Conservation (phyloP, 2,113 vertebrate species). For the Pelobates fuscus region DNA sequence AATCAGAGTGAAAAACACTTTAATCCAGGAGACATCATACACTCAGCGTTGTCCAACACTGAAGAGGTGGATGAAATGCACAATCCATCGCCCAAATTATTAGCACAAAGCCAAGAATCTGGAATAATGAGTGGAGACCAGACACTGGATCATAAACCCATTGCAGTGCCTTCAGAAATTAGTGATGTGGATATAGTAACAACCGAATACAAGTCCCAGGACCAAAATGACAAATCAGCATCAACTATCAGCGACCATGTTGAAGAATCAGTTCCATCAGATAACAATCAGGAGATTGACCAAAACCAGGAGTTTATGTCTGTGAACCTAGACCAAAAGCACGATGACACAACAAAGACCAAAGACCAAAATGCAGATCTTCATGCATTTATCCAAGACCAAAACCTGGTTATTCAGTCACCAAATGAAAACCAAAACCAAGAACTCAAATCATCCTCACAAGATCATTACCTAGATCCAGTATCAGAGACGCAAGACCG, state of each 20-base stretch:
- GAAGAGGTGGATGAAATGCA: too few relatives aligned
- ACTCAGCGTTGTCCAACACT: too few relatives aligned
- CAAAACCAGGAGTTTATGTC: neutral
- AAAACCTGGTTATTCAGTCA: neutral
- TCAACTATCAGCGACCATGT: too few relatives aligned
- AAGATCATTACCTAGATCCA: neutral
- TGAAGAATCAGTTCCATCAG: neutral
- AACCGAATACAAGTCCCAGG: neutral
- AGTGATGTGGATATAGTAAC: too few relatives aligned
- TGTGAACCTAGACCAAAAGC: too few relatives aligned
- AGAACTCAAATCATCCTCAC: neutral
- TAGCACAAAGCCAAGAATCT: too few relatives aligned
- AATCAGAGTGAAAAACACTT: neutral
- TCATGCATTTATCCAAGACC: too few relatives aligned
- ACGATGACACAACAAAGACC: too few relatives aligned
- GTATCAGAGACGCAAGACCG: neutral
- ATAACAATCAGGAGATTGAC: neutral
- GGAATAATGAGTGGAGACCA: too few relatives aligned
- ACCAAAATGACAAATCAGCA: neutral
- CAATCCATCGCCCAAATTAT: too few relatives aligned
- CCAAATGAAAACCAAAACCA: neutral
- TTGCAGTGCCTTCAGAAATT: too few relatives aligned
- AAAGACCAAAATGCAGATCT: neutral
- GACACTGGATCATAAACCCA: too few relatives aligned
- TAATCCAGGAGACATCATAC: neutral